Percentiles rank a stretch among this genome's conserved stretches.
phyloP scores from a whole-genome alignment of 2,888 invertebrate species.

The Dryobotodes eremita region DNA sequence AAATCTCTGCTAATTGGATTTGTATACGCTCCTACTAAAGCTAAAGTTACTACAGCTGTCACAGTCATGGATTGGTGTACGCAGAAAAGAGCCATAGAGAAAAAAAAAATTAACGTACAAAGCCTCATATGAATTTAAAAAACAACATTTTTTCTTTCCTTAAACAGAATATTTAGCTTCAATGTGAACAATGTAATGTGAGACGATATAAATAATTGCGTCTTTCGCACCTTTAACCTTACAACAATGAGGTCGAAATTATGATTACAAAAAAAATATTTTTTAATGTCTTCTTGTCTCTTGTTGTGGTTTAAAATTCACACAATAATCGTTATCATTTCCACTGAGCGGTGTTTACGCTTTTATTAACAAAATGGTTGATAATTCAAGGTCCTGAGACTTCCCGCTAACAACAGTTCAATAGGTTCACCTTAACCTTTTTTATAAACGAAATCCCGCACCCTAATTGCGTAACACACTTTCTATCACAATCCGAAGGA shows the following conservation, averaged over 20 bases:
- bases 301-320: conserved; percentile 52
- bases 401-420: conserved; percentile 30
- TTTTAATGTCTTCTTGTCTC: conserved; percentile 48
- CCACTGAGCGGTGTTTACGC: conserved; percentile 50
- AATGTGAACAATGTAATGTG: conserved; percentile 54
- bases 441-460: conserved; percentile 3
- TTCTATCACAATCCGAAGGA: not conserved
- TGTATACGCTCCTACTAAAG: not conserved
- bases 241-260: conserved; percentile 60
- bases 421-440: conserved; percentile 36
- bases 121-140: not conserved
- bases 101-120: no score
- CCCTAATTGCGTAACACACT: not conserved
- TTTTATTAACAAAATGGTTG: conserved; percentile 58
- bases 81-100: no score
- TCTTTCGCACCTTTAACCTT: conserved; percentile 61
- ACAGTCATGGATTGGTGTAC: no score
- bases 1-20: not conserved
- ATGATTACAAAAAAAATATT: conserved; percentile 44
- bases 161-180: conserved; percentile 6
- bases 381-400: conserved; percentile 49
- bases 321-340: conserved; percentile 61
- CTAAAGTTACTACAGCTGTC: not conserved
- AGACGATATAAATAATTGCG: conserved; percentile 48
- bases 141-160: not conserved